Conservation (phyloP, 2,888 invertebrate genomes). For the Andrena chrysosceles region DNA sequence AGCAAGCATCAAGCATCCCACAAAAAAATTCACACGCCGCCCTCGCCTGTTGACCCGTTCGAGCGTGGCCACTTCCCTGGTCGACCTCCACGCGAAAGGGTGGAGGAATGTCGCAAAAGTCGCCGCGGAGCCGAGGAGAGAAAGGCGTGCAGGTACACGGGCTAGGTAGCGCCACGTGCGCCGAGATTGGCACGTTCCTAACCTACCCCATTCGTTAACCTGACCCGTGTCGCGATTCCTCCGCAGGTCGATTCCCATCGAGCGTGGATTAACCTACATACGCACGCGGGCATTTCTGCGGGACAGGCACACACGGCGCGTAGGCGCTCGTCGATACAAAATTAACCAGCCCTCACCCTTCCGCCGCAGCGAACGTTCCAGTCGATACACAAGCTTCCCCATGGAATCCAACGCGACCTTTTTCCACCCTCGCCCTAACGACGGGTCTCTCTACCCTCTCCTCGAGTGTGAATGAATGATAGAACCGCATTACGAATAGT, state of each 20-base stretch:
- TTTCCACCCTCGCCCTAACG: slow-evolving; percentile 10
- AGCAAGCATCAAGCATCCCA: too few relatives aligned
- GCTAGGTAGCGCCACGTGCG: slow-evolving; percentile 62
- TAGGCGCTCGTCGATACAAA: slow-evolving; percentile 67
- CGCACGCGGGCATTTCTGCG: slow-evolving; percentile 64
- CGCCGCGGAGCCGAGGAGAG: slow-evolving; percentile 2
- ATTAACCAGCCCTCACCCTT: slow-evolving; percentile 62
- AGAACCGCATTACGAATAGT: slow-evolving; percentile 6
- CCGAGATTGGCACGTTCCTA: slow-evolving; percentile 68
- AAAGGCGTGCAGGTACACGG: slow-evolving; percentile 14
- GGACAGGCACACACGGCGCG: slow-evolving; percentile 47
- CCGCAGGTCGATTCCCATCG: slow-evolving; percentile 73
- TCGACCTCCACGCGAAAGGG: neutral
- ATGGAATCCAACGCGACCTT: neutral
- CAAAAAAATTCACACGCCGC: too few relatives aligned
- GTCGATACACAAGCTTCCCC: slow-evolving; percentile 33
- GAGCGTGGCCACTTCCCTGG: too few relatives aligned
- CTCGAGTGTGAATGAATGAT: slow-evolving; percentile 23
- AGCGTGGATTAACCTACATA: slow-evolving; percentile 75
- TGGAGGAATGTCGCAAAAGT: neutral
- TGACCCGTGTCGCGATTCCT: slow-evolving; percentile 70
- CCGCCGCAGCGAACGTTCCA: slow-evolving; percentile 29
- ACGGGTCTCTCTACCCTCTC: neutral
- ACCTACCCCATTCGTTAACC: slow-evolving; percentile 75
- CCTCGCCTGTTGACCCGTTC: too few relatives aligned